Percentiles rank a stretch among this genome's conserved stretches.
Evolutionary conservation across 1,140 invertebrate species (phyloP).

Genomic region (Tetragonula clypearis): DNA sequence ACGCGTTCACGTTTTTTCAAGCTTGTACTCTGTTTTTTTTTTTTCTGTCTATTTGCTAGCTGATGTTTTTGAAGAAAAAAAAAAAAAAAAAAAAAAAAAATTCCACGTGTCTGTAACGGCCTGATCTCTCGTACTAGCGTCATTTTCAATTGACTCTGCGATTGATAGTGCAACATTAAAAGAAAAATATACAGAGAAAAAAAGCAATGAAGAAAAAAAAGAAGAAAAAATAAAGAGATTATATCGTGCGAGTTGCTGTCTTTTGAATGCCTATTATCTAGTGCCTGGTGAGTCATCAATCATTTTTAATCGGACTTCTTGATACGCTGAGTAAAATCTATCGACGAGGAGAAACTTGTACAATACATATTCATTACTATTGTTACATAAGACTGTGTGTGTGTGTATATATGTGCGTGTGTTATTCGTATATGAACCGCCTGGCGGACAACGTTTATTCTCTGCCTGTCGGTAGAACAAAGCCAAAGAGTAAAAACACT

Average conservation of each 20-base stretch:
- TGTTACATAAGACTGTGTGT: conserved; percentile 56
- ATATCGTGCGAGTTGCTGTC: conserved; percentile 39
- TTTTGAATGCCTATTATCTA: conserved; percentile 65
- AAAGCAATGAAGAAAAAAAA: background rate
- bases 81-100: background rate
- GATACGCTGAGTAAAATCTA: conserved; percentile 39
- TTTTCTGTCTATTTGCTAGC: conserved; percentile 37
- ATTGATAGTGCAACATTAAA: background rate
- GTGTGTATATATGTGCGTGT: background rate
- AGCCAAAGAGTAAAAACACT: conserved; percentile 32
- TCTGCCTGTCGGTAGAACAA: conserved; percentile 1
- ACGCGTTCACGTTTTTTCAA: background rate
- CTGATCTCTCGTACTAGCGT: conserved; percentile 47
- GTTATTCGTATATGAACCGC: conserved; percentile 12
- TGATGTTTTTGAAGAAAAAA: background rate
- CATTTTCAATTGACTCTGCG: conserved; percentile 10
- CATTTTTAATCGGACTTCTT: conserved; percentile 55
- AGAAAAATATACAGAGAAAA: background rate
- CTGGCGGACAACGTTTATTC: conserved; percentile 1
- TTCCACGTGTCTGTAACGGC: conserved; percentile 52
- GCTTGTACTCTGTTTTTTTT: background rate
- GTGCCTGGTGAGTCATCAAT: conserved; percentile 64
- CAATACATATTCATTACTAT: conserved; percentile 38
- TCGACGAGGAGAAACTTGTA: conserved; percentile 35
- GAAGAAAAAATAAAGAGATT: conserved; percentile 24